Evolutionary conservation across 2,888 invertebrate genomes (phyloP).

Genomic region (Andrena trimmerana): DNA sequence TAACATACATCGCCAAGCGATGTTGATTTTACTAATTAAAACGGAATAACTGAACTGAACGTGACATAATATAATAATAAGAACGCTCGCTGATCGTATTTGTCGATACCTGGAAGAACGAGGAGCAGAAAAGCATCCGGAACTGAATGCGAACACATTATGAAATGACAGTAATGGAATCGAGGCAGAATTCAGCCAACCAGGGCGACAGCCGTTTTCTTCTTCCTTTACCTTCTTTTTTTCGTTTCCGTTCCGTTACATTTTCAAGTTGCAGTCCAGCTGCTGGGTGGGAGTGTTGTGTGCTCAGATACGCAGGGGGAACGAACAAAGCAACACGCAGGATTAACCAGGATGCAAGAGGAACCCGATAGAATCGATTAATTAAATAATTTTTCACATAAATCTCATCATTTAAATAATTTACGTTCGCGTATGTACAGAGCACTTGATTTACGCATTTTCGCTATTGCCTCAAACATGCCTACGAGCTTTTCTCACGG

Average conservation of each 20-base stretch:
- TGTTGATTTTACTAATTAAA: slow-evolving; percentile 7
- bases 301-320: slow-evolving; percentile 59
- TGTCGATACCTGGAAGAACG: not conserved
- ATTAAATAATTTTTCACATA: slow-evolving; percentile 79
- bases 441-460: slow-evolving; percentile 58
- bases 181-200: slow-evolving; percentile 51
- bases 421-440: slow-evolving; percentile 76
- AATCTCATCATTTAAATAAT: slow-evolving; percentile 72
- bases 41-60: not conserved
- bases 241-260: slow-evolving; percentile 42
- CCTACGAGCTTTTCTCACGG: slow-evolving; percentile 25
- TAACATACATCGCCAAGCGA: not conserved
- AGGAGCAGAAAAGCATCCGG: slow-evolving; percentile 9
- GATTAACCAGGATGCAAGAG: slow-evolving; percentile 44
- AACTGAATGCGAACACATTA: slow-evolving; percentile 37
- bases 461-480: slow-evolving; percentile 45
- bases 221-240: slow-evolving; percentile 17
- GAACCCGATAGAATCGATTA: slow-evolving; percentile 54
- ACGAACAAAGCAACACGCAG: slow-evolving; percentile 46
- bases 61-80: slow-evolving; percentile 11
- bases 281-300: slow-evolving; percentile 81
- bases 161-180: slow-evolving; percentile 53
- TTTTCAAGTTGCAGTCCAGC: slow-evolving; percentile 83
- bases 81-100: slow-evolving; percentile 21
- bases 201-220: slow-evolving; percentile 55